Conservation (phyloP, 2,113 vertebrate species). For the Emydocephalus ijimae region DNA sequence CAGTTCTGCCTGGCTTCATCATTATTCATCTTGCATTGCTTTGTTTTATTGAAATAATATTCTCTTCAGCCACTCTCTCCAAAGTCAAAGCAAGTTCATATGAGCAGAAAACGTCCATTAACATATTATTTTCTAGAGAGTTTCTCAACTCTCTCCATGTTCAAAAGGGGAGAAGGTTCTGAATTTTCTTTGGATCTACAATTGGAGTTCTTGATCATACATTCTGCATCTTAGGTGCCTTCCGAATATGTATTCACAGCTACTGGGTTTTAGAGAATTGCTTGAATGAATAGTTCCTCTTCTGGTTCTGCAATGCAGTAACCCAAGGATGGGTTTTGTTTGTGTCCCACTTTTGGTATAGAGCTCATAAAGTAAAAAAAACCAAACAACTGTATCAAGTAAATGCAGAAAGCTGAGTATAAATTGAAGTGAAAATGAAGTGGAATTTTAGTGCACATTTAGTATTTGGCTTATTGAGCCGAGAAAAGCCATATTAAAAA, state of each 20-base stretch:
- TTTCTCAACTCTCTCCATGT: not conserved
- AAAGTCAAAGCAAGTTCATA: not conserved
- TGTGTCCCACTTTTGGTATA: not conserved
- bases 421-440: not conserved
- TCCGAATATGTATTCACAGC: not conserved
- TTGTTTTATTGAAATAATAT: not conserved
- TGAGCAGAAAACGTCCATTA: not conserved
- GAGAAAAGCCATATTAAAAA: not conserved
- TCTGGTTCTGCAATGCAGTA: not conserved
- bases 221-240: not conserved
- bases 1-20: not conserved
- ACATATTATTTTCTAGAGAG: not conserved
- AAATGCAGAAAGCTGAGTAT: not conserved
- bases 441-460: not conserved
- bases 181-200: not conserved
- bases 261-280: not conserved
- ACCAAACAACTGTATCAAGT: not conserved
- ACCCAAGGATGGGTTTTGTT: not conserved
- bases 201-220: not conserved
- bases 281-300: not conserved
- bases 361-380: not conserved
- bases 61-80: not conserved
- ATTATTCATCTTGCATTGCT: not conserved
- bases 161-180: not conserved
- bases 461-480: not conserved